Evolutionary conservation across 2,888 invertebrate genomes (phyloP).

Genomic region (Creontiades dilutus): DNA sequence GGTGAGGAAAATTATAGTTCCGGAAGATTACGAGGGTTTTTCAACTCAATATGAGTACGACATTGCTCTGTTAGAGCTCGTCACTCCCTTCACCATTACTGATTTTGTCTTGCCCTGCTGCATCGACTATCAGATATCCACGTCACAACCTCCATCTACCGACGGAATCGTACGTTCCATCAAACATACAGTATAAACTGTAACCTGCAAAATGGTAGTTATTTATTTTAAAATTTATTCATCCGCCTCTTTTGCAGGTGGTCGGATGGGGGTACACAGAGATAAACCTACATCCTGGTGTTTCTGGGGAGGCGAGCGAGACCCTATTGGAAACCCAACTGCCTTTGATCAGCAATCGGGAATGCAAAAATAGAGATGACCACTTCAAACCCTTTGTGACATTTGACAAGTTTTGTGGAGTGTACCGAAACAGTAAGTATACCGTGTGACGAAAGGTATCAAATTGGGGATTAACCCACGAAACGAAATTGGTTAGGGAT

Average conservation of each 20-base stretch:
- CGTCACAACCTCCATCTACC: not conserved
- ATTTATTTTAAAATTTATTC: no score
- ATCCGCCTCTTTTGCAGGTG: slow-evolving; percentile 9
- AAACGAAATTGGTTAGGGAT: no score
- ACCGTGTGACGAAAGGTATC: no score
- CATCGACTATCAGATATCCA: slow-evolving; percentile 12
- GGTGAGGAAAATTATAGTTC: slow-evolving; percentile 54
- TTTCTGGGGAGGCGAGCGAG: slow-evolving; percentile 15
- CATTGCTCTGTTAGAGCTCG: slow-evolving; percentile 55
- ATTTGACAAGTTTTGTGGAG: slow-evolving; percentile 58
- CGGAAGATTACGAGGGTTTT: slow-evolving; percentile 41
- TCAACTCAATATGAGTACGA: slow-evolving; percentile 50
- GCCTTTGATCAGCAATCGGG: slow-evolving; percentile 28
- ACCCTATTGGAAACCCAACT: slow-evolving; percentile 33
- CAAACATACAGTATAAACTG: no score
- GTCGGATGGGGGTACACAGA: slow-evolving; percentile 64
- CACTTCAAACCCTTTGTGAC: slow-evolving; percentile 48
- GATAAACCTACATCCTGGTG: not conserved
- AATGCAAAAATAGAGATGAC: slow-evolving; percentile 36
- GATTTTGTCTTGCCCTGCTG: slow-evolving; percentile 62
- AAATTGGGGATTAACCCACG: no score
- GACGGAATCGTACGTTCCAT: slow-evolving; percentile 38
- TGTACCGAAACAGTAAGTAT: slow-evolving; percentile 43
- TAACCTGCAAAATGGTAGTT: no score
- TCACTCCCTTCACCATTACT: slow-evolving; percentile 43